These are phyloP conservation scores for Puntigrus tetrazona DNA, from an alignment of 2,113 vertebrate genomes.

Conservation along the genomic window DNA sequence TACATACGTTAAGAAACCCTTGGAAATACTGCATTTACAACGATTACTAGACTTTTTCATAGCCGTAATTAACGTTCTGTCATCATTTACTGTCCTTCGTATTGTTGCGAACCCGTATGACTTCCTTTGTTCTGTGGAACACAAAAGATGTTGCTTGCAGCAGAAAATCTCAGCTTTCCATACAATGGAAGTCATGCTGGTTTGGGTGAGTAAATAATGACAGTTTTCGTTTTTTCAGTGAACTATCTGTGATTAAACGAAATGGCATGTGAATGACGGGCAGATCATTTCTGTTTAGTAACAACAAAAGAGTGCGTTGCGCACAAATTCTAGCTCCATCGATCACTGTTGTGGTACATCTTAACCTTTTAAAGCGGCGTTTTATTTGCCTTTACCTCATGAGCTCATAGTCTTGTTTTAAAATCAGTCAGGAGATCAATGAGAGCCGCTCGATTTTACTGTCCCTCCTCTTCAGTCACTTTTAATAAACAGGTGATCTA, in stretches of 20 bases:
- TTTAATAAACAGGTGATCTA: slow-evolving; percentile 36
- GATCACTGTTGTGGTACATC: neutral
- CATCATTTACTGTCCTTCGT: neutral
- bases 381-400: slow-evolving; percentile 2
- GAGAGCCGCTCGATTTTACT: slow-evolving; percentile 28
- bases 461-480: slow-evolving; percentile 6
- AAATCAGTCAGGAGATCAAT: slow-evolving; percentile 35
- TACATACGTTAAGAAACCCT: neutral
- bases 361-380: neutral
- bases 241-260: neutral
- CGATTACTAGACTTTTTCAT: neutral
- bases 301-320: neutral
- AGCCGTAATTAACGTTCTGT: neutral
- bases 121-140: neutral
- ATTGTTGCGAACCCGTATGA: neutral
- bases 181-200: neutral
- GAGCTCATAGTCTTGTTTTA: slow-evolving; percentile 7
- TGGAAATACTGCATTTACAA: neutral
- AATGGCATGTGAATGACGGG: neutral
- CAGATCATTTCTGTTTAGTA: slow-evolving; percentile 3
- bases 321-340: neutral
- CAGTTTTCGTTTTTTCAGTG: neutral
- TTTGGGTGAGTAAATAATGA: neutral
- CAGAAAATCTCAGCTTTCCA: neutral
- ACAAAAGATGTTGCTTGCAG: neutral